A percentile compares a stretch with the other conserved stretches of the same genome.
These are phyloP conservation scores for Agrypnus murinus DNA, from an alignment of 2,888 invertebrate species.

Conservation along the genomic window DNA sequence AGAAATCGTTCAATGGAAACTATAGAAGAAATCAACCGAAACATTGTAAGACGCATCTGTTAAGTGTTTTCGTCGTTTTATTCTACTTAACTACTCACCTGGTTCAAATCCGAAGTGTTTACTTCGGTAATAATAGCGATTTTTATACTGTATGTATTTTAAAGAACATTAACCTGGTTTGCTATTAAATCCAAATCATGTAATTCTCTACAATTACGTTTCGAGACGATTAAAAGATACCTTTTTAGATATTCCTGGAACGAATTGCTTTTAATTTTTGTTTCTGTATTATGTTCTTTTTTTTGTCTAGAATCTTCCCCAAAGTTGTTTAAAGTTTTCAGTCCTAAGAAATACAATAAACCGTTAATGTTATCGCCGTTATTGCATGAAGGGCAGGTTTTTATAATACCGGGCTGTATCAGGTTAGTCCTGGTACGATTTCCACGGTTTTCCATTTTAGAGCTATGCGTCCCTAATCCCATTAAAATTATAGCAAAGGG, in stretches of 20 bases:
- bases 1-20: conserved; percentile 18
- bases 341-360: not conserved
- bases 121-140: not conserved
- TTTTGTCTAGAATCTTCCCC: not conserved
- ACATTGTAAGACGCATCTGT: conserved; percentile 19
- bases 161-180: conserved; percentile 13
- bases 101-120: conserved; percentile 10
- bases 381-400: conserved; percentile 20
- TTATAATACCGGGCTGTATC: conserved; percentile 11
- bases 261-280: too few relatives aligned
- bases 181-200: not conserved
- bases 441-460: conserved; percentile 1
- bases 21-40: conserved; percentile 20
- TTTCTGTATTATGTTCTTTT: not conserved
- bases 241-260: too few relatives aligned
- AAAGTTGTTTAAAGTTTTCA: not conserved
- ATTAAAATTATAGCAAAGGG: conserved; percentile 1
- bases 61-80: not conserved
- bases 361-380: conserved; percentile 12
- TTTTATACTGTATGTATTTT: not conserved
- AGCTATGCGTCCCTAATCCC: conserved; percentile 1
- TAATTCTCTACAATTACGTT: too few relatives aligned
- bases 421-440: conserved; percentile 25
- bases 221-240: too few relatives aligned
- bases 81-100: conserved; percentile 28